Evolutionary conservation across 2,113 vertebrate genomes (phyloP).

Genomic region (Oreochromis niloticus): DNA sequence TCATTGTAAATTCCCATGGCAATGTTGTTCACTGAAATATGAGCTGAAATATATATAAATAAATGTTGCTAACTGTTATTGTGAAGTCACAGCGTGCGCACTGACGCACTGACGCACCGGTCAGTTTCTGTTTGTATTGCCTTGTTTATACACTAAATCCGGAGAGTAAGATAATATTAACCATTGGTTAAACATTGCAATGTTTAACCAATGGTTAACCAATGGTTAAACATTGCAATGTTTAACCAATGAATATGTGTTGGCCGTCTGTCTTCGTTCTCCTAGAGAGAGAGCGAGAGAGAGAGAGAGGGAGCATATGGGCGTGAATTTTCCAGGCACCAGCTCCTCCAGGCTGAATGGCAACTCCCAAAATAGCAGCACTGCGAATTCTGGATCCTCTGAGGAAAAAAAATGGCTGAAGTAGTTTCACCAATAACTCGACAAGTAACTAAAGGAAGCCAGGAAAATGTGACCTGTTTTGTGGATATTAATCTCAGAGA

Average conservation of each 20-base stretch:
- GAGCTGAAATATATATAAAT: neutral
- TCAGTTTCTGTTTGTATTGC: neutral
- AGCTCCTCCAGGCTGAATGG: conserved; percentile 1
- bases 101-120: neutral
- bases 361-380: conserved; percentile 61
- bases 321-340: conserved; percentile 33
- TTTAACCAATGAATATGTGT: neutral
- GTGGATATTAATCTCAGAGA: conserved; percentile 50
- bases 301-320: neutral
- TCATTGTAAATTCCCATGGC: neutral
- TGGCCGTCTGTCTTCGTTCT: neutral
- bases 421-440: conserved; percentile 64
- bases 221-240: no score
- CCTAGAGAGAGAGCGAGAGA: neutral
- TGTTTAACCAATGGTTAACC: neutral
- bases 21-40: neutral
- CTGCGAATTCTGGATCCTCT: neutral
- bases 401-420: conserved; percentile 43
- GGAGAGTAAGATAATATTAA: neutral
- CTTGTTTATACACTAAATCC: neutral
- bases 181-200: no score
- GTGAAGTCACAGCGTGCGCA: neutral
- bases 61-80: neutral
- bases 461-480: neutral
- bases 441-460: conserved; percentile 63